These are phyloP conservation scores for Eristalis pertinax DNA, from an alignment of 2,888 invertebrate species.

Conservation along the genomic window DNA sequence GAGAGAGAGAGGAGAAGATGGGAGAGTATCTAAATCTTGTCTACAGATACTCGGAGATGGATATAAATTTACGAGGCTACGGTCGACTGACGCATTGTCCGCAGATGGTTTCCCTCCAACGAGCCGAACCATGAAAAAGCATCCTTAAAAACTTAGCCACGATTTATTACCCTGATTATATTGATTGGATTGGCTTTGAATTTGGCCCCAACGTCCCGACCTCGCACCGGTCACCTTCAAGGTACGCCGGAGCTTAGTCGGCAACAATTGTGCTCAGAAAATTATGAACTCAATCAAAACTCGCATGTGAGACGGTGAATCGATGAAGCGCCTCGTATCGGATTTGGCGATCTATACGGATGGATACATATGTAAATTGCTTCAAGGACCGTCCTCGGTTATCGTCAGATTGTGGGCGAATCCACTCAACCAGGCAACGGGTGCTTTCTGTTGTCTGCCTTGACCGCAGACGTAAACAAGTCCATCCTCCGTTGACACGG, in stretches of 20 bases:
- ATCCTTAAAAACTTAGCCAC: not conserved
- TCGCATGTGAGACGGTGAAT: not conserved
- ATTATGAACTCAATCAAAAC: not conserved
- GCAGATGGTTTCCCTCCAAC: not conserved
- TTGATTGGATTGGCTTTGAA: not conserved
- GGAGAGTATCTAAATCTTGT: not conserved
- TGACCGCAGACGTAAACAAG: conserved; percentile 2
- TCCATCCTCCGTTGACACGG: not conserved
- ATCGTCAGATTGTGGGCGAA: not conserved
- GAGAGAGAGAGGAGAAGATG: not conserved
- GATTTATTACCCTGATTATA: not conserved
- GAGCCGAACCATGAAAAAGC: not conserved
- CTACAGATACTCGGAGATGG: not conserved
- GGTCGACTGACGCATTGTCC: not conserved
- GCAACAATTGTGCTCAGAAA: not conserved
- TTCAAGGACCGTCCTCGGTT: not conserved
- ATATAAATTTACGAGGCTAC: not conserved
- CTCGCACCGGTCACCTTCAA: not conserved
- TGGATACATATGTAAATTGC: not conserved
- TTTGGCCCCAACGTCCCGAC: not conserved
- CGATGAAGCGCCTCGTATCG: not conserved
- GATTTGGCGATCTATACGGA: too few species aligned
- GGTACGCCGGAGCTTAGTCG: not conserved
- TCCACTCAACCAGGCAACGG: not conserved
- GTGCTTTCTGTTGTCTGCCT: not conserved